phyloP scores from a whole-genome alignment of 2,113 vertebrate genomes.

The Cyphomyrus discorhynchus region DNA sequence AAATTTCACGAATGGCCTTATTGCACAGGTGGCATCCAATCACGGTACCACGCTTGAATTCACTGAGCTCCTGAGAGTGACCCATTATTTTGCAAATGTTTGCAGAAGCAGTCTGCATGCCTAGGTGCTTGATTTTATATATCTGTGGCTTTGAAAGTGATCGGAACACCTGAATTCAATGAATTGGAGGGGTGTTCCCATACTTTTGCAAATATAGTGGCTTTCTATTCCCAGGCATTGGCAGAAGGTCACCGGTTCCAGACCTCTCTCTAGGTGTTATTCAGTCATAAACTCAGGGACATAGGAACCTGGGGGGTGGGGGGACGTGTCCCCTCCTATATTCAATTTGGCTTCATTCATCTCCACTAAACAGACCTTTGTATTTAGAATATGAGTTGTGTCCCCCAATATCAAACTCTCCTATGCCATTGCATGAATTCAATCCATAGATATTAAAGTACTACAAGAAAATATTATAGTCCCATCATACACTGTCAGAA shows the following conservation, averaged over 20 bases:
- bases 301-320: neutral
- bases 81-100: too few relatives aligned
- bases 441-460: neutral
- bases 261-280: neutral
- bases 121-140: too few relatives aligned
- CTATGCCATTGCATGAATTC: neutral
- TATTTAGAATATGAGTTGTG: neutral
- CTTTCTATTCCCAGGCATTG: neutral
- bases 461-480: neutral
- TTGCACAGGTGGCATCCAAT: too few relatives aligned
- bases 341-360: neutral
- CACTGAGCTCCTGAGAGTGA: too few relatives aligned
- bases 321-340: neutral
- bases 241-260: neutral
- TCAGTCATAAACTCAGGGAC: neutral
- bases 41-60: too few relatives aligned
- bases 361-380: neutral
- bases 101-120: too few relatives aligned
- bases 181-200: too few relatives aligned
- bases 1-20: too few relatives aligned
- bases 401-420: neutral
- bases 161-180: too few relatives aligned
- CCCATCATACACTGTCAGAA: neutral
- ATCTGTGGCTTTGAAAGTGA: too few relatives aligned
- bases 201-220: too few relatives aligned